Evolutionary conservation across 2,888 invertebrate genomes (phyloP), one percentile per base, ranked within the genome.

Genomic region (Pristionchus entomophagus): DNA sequence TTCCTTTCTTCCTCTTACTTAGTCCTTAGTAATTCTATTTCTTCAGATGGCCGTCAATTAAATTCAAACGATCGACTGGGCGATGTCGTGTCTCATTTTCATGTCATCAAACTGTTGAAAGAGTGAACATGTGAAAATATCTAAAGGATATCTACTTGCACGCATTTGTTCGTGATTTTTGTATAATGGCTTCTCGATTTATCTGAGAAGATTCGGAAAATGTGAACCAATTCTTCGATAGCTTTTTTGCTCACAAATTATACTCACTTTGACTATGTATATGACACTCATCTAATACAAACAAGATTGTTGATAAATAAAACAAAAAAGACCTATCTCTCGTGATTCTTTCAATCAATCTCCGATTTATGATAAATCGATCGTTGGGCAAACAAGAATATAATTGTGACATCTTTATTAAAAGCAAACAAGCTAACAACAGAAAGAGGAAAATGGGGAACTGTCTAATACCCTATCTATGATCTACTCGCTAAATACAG

Each of bases 401-500:
- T n/a, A n/a, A n/a, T n/a, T n/a, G n/a, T 41, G 41, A 26, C 12
- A 41, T 73, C 65, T 38, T 73, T 73, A 65, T 35, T 59, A 22
- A 0, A 59, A 6, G 3, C 69, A 41, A 73, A 73, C 69, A 73
- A 73, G 69, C 69, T 73, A 73, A 73, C 69, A 73, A 73, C 69
- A 73, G 69, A 5, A n/a, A 41, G n/a, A 14, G 2, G 41, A 38
- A 38, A n/a, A 8, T 73, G 69, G 41, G 69, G 41, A 17, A 73
- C n/a, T 41, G 41, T 73, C 38, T 73, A 73, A 22, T 41, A 73
- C 69, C 69, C 69, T 73, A 73, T 10, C 41, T 73, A 73, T 41
- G 35, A 65, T 73, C 69, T 73, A 73, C 69, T 73, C 69, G 69
- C 69, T 73, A 73, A 73, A 65, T 65, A 65, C 32, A 35, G 69